Evolutionary conservation across 2,888 invertebrate genomes (phyloP), one percentile per base, ranked within the genome.

Genomic region (Dicycla oo): DNA sequence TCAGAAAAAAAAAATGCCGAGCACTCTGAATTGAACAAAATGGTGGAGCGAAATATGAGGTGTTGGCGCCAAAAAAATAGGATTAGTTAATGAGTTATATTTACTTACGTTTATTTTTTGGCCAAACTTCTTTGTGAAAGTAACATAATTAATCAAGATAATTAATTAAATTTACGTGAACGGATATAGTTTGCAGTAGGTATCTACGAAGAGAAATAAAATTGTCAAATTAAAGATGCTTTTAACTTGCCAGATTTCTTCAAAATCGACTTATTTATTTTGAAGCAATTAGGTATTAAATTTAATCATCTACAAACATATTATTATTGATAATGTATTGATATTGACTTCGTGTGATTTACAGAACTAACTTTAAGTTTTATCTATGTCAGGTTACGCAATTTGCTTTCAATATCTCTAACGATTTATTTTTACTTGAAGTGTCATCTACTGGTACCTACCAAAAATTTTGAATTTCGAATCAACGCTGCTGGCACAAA

Each of bases 401-500:
- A 45, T 30, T 73, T 38, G 45, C 56, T 53, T 45, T 40, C 56
- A 57, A 62, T 40, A 49, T 53, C 30, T 43, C 7, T 57, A 63
- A 23, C 1, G 10, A 51, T 61, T 51, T 53, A 70, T 60, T 47
- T 77, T 56, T 65, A 60, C 65, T 67, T 53, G 8, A 64, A 57
- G 13, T 34, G 18, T n/a, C 11, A 67, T 63, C 73, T 77, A 81
- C 60, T 73, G 67, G 53, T 67, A 56, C n/a, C n/a, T n/a, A n/a
- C n/a, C 45, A 34, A 66, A 26, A 51, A 53, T 66, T 67, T 76
- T 69, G 38, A 73, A 73, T 62, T 53, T 67, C 43, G 67, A 81
- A 78, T 61, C 53, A 61, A 26, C 40, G 53, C 45, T 51, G 54
- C 53, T n/a, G n/a, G n/a, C 68, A 69, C 72, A 76, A 80, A 81